Percentiles rank a stretch among this genome's conserved stretches.
Conservation (phyloP, 2,113 vertebrate species). For the Notiomystis cincta region DNA sequence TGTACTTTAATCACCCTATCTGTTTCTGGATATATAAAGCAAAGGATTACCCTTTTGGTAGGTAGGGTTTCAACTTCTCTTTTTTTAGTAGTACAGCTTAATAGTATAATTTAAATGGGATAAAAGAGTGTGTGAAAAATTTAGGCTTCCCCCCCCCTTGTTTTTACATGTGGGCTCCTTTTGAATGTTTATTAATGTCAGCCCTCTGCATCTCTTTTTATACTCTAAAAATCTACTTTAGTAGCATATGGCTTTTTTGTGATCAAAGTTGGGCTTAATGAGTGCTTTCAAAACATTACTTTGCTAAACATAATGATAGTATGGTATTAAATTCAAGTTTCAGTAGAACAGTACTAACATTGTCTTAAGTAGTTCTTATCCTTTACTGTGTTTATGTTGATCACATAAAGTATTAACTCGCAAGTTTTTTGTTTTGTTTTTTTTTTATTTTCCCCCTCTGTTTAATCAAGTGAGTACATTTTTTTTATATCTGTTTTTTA, state of each 20-base stretch:
- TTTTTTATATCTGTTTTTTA: neutral
- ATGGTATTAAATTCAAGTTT: neutral
- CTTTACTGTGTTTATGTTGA: neutral
- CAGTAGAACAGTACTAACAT: neutral
- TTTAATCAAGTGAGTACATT: neutral
- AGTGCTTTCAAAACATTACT: neutral
- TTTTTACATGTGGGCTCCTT: neutral
- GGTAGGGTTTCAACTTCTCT: neutral
- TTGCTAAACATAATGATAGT: neutral
- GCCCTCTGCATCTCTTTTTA: neutral
- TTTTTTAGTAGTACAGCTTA: neutral
- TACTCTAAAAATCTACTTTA: neutral
- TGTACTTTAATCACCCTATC: neutral
- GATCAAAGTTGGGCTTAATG: neutral
- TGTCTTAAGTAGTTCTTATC: neutral
- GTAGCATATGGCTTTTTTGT: neutral
- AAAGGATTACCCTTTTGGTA: neutral
- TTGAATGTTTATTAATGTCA: neutral
- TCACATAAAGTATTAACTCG: neutral
- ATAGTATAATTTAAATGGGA: neutral
- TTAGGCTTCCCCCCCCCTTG: neutral
- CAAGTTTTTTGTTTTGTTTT: neutral
- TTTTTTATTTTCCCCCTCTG: rapidly evolving
- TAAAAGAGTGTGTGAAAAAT: neutral
- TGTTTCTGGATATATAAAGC: neutral